Base-by-base conservation (phyloP, 30 jellyfish, hydroid and myxozoan species). In the Thelohanellus kitauei region DNA sequence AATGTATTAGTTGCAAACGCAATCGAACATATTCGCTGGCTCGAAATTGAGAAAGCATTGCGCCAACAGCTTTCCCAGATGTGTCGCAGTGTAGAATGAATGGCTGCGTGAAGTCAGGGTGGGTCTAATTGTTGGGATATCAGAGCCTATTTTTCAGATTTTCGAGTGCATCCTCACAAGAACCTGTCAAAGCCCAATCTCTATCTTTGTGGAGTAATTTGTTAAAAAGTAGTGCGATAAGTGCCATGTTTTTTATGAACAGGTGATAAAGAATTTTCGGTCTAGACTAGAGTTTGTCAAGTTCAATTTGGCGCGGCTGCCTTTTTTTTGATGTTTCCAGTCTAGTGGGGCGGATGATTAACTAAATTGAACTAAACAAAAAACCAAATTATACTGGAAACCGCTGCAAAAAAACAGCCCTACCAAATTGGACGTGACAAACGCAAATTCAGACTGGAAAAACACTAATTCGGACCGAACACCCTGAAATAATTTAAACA, bases 1-100 rank as follows among this genome's bases (percentile, higher is more conserved):
- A 21, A 58, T 31, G 17, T 50, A 23, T 24, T 49, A 46, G 32
- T 64, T 46, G 9, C 64, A 62, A 46, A 45, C 45, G 2, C 64
- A 47, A 30, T 45, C 22, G 9, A 47, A 62, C 5, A 21, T 18
- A 37, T 58, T 54, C 1, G 0, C 45, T 4, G 43, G 48, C 16
- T 33, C 17, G 17, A 22, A 33, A 3, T 22, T 32, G 31, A 47
- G 83, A 4, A 58, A 35, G 15, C 48, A 57, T 0, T 47, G 52
- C 13, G 49, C 60, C 11, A 66, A 66, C 10, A 57, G 18, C 10
- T 58, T 66, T n/a, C n/a, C 18, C 25, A 31, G 25, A 23, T 45
- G 16, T 11, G 67, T 66, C 21, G 48, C 83, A 14, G 58, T 40
- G 12, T 38, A 42, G 51, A 57, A 25, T 24, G 20, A n/a, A 22